Evolutionary conservation across 2,888 invertebrate species (phyloP).

Genomic region (Pollenia amentaria): DNA sequence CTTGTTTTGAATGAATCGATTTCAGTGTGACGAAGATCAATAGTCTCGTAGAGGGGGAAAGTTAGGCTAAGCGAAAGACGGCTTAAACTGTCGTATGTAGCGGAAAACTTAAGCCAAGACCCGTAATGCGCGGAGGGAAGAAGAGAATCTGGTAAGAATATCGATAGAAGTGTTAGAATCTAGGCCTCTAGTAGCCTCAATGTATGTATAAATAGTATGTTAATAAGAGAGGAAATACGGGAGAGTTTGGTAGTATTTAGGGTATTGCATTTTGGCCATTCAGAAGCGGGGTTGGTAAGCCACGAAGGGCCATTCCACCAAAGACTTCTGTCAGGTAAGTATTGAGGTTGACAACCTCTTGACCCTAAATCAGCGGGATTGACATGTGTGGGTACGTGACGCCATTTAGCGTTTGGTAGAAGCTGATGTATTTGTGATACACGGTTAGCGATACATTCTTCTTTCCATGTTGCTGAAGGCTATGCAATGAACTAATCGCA

Average conservation of each 20-base stretch:
- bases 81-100: neutral
- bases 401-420: neutral
- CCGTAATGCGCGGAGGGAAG: neutral
- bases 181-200: too few relatives aligned
- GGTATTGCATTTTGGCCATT: neutral
- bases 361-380: too few relatives aligned
- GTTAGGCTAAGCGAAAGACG: neutral
- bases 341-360: too few relatives aligned
- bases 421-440: neutral
- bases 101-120: neutral
- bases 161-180: neutral
- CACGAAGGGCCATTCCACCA: too few relatives aligned
- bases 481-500: neutral
- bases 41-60: neutral
- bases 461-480: too few relatives aligned
- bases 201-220: neutral
- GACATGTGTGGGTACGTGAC: neutral
- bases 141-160: neutral
- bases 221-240: neutral
- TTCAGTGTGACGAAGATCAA: neutral
- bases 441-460: too few relatives aligned
- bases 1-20: neutral
- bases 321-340: too few relatives aligned
- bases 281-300: too few relatives aligned
- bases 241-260: neutral